Percentiles rank a stretch among this genome's conserved stretches.
Evolutionary conservation across 2,797 vertebrate genomes (phyloP).

Genomic region (Neosilurus mollespiculum): DNA sequence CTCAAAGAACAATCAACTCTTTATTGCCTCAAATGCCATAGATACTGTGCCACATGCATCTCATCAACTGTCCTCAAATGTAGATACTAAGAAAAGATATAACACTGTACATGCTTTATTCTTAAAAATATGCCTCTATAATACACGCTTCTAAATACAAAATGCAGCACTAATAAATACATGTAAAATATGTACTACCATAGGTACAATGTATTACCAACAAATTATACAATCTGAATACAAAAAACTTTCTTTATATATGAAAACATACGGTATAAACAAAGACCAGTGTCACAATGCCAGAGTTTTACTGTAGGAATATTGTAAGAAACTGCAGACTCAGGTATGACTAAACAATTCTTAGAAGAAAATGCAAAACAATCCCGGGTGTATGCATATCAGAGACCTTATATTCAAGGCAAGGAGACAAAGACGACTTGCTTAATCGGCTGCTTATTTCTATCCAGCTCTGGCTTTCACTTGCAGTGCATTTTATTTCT

Average conservation of each 20-base stretch:
- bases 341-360: background rate
- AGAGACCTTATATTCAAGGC: conserved; percentile 2
- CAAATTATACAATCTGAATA: background rate
- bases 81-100: background rate
- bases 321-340: background rate
- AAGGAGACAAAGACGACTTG: conserved; percentile 17
- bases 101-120: background rate
- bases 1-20: background rate
- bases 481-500: conserved; percentile 17
- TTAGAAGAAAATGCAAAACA: conserved; percentile 19
- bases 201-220: background rate
- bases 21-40: too few relatives aligned
- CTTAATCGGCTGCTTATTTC: conserved; percentile 15
- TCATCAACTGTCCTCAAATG: background rate
- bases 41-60: background rate
- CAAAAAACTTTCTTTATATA: too few relatives aligned
- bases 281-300: too few relatives aligned
- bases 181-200: background rate
- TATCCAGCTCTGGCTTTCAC: background rate
- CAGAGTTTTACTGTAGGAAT: background rate
- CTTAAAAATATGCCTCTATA: background rate
- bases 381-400: too few relatives aligned
- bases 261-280: background rate
- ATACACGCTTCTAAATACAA: background rate
- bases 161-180: background rate